Base-by-base conservation (phyloP, 2,888 invertebrate species). In the Limnephilus auricula region DNA sequence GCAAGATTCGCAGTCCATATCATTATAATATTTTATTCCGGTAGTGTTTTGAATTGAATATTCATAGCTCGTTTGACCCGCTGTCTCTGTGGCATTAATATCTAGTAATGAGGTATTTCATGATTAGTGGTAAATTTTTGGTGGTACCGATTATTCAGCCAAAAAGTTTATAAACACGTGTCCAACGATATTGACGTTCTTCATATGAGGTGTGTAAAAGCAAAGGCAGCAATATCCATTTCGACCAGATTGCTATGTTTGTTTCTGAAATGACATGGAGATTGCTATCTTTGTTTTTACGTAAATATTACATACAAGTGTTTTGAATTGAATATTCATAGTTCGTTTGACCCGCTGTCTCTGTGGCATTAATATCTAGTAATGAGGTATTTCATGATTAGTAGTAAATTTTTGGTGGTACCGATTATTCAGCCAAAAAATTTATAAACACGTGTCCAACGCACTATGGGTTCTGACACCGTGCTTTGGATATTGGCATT, bases 1-100 rank as follows among this genome's bases (percentile, higher is more conserved):
- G 65, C 65, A 65, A 65, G 65, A 65, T 65, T 65, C 65, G 65
- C 65, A 65, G 65, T 65, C 65, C 65, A 25, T 65, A 65, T 65
- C 25, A 65, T 65, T n/a, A 65, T 65, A 65, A 65, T n/a, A 65
- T 65, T 65, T 65, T 65, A 65, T 65, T 65, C 25, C 65, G 25
- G 65, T 25, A 65, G 65, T 65, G 65, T 65, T 65, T n/a, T 65
- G 65, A n/a, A 65, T 65, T 65, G 65, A 65, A 9, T 65, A 65
- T 65, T 65, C 65, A 65, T 65, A 65, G n/a, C 80, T 80, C 80
- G 80, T 32, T 80, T 80, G 31, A 80, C 30, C 80, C 25, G 80
- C 80, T 32, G 31, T 32, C 32, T 80, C 13, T 80, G 31, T 13
- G 80, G 80, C 15, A 80, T 80, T 80, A 31, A 80, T 65, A 65